Percentiles rank a stretch among this genome's conserved stretches.
These are phyloP conservation scores for Asarcornis scutulata DNA, from an alignment of 2,113 vertebrate species.

Conservation along the genomic window DNA sequence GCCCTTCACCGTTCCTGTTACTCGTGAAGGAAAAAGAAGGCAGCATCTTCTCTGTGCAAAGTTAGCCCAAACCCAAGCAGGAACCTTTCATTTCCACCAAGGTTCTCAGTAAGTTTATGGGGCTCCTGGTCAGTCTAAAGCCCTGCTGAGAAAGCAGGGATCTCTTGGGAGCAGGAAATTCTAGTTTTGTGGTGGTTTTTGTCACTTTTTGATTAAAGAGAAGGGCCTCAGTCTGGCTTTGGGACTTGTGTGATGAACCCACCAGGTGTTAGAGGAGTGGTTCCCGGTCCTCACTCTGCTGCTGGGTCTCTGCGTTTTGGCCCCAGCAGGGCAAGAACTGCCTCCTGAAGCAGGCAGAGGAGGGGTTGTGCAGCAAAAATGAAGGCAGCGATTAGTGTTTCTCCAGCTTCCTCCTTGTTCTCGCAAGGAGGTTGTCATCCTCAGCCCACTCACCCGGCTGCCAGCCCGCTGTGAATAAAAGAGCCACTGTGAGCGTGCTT, in stretches of 20 bases:
- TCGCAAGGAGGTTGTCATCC: neutral
- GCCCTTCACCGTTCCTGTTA: neutral
- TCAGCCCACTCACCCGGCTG: conserved; percentile 19
- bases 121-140: neutral
- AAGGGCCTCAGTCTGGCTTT: neutral
- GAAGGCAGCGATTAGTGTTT: neutral
- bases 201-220: too few relatives aligned
- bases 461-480: neutral
- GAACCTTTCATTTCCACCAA: neutral
- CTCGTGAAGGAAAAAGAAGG: neutral
- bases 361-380: neutral
- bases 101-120: neutral
- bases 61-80: neutral
- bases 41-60: neutral
- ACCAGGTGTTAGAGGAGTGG: neutral
- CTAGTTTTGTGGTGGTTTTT: too few relatives aligned
- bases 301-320: neutral
- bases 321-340: neutral
- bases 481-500: neutral
- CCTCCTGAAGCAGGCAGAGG: neutral
- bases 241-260: neutral
- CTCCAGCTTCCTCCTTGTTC: conserved; percentile 19
- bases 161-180: neutral
- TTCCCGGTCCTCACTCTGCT: neutral
- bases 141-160: neutral